phyloP scores from a whole-genome alignment of 2,888 invertebrate species.

The Tinea pellionella region DNA sequence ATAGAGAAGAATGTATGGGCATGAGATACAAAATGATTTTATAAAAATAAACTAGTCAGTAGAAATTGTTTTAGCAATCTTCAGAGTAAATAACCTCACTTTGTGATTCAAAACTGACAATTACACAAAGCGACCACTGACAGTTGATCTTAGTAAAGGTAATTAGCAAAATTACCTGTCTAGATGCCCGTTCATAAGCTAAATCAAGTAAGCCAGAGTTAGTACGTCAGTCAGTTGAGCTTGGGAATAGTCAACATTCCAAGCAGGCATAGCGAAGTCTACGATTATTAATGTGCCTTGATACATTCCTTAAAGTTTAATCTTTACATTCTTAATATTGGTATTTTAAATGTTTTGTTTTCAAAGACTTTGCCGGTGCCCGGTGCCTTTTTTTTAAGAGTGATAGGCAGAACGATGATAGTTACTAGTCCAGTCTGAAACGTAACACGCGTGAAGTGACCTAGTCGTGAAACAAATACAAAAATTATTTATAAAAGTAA shows the following conservation, averaged over 20 bases:
- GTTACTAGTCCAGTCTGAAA: no score
- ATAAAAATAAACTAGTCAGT: neutral
- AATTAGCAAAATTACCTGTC: constrained; percentile 4
- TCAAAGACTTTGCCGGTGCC: neutral
- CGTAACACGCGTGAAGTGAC: no score
- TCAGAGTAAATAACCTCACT: neutral
- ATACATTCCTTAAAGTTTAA: neutral
- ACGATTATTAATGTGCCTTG: neutral
- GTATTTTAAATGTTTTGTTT: neutral
- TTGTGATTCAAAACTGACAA: no score
- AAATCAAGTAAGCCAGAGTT: neutral
- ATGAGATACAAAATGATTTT: no score
- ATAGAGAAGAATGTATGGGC: no score
- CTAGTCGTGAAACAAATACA: no score
- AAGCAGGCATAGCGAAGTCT: neutral
- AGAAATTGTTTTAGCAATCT: neutral
- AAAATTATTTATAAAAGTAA: no score
- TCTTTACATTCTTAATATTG: neutral
- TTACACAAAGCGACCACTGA: neutral
- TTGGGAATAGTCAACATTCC: neutral
- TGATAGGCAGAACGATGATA: no score
- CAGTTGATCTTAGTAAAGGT: neutral
- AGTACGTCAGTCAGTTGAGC: neutral
- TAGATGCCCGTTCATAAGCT: neutral
- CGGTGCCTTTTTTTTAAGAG: neutral